phyloP scores from a whole-genome alignment of 1,140 invertebrate species.

The Drosophila ficusphila region DNA sequence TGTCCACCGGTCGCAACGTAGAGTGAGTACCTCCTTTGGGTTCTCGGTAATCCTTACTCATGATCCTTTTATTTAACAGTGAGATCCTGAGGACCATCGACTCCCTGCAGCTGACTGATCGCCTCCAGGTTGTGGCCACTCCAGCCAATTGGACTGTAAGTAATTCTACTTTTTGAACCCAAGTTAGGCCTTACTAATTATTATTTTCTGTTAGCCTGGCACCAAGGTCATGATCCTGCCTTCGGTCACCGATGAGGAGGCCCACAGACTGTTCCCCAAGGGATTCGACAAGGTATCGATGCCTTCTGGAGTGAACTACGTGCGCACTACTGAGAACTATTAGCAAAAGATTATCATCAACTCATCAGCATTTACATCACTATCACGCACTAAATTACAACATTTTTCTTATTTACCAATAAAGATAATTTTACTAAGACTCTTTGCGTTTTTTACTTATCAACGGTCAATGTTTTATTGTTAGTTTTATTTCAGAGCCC shows the following conservation, averaged over 20 bases:
- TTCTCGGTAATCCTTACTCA: background rate
- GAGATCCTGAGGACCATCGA: slow-evolving; percentile 95
- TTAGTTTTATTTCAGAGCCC: no score
- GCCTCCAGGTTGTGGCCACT: slow-evolving; percentile 90
- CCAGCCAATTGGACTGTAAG: slow-evolving; percentile 94
- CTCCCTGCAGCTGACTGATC: slow-evolving; percentile 91
- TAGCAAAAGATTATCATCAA: no score
- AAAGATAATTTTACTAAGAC: no score
- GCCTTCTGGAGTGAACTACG: slow-evolving; percentile 92
- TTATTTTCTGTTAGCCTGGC: slow-evolving; percentile 86
- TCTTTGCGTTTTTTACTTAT: no score
- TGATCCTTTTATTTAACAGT: slow-evolving; percentile 85
- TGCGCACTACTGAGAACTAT: slow-evolving; percentile 90
- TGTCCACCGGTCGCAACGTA: slow-evolving; percentile 95
- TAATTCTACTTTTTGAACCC: slow-evolving; percentile 57
- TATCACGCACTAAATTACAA: no score
- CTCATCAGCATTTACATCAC: no score
- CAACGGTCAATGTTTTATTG: no score
- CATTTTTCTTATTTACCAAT: no score
- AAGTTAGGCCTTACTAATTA: slow-evolving; percentile 79
- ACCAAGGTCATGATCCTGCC: slow-evolving; percentile 94
- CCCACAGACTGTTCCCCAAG: slow-evolving; percentile 89
- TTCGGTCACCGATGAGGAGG: slow-evolving; percentile 89
- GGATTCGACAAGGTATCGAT: slow-evolving; percentile 88
- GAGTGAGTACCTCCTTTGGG: slow-evolving; percentile 87